Conservation (phyloP, 2,888 invertebrate species). For the Herminia tarsipennalis region DNA sequence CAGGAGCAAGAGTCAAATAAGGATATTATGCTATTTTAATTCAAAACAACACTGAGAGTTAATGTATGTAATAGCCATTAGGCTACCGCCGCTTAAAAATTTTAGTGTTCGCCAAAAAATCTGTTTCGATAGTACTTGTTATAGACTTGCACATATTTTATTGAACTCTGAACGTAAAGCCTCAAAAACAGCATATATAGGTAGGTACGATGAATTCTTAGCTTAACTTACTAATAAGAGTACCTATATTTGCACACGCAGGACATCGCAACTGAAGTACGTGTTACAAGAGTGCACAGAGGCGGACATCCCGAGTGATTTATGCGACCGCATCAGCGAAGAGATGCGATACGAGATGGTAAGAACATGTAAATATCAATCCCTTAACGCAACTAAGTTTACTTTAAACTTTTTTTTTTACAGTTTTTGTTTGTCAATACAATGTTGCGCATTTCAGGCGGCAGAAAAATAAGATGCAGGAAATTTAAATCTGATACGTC, state of each 20-base stretch:
- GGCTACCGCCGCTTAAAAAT: too few species aligned
- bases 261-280: constrained; percentile 93
- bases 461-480: constrained; percentile 82
- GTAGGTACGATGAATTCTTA: too few species aligned
- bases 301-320: constrained; percentile 95
- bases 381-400: constrained; percentile 32
- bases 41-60: too few species aligned
- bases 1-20: too few species aligned
- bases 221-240: too few species aligned
- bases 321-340: constrained; percentile 94
- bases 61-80: too few species aligned
- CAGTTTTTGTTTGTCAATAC: constrained; percentile 57
- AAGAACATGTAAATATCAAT: constrained; percentile 84
- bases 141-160: too few species aligned
- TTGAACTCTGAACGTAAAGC: too few species aligned
- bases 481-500: constrained; percentile 80
- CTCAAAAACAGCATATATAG: too few species aligned
- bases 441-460: constrained; percentile 75
- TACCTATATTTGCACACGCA: constrained; percentile 53
- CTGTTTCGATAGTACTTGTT: too few species aligned
- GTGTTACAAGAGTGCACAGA: constrained; percentile 96
- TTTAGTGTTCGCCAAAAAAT: too few species aligned
- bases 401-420: constrained; percentile 45
- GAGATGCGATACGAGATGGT: constrained; percentile 97
- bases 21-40: too few species aligned